phyloP scores from a whole-genome alignment of 2,888 invertebrate species.

The Oasisia sp. region DNA sequence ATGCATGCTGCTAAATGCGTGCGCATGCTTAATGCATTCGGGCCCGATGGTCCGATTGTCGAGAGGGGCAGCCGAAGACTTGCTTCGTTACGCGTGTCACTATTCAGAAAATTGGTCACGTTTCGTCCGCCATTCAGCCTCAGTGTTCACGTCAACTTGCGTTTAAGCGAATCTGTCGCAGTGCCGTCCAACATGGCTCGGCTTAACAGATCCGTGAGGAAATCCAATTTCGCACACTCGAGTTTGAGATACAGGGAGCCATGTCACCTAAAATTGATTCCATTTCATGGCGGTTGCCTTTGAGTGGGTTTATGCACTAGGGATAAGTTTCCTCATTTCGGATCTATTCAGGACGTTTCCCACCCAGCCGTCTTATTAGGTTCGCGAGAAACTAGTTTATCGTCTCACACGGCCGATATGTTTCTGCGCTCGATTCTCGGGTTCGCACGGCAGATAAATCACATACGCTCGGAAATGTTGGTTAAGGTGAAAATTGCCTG shows the following conservation, averaged over 20 bases:
- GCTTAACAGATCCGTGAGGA: background rate
- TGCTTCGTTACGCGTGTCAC: background rate
- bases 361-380: background rate
- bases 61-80: background rate
- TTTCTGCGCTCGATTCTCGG: background rate
- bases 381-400: background rate
- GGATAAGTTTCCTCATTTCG: background rate
- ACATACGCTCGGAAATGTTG: conserved; percentile 12
- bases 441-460: background rate
- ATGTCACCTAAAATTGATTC: background rate
- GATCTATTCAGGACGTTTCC: background rate
- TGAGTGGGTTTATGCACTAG: background rate
- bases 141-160: background rate
- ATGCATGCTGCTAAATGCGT: conserved; percentile 7
- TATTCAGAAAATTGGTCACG: background rate
- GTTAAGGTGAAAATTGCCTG: conserved; percentile 12
- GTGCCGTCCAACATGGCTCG: background rate
- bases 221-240: conserved; percentile 6
- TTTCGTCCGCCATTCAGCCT: background rate
- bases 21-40: background rate
- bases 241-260: background rate
- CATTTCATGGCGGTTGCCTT: conserved; percentile 17
- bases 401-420: background rate
- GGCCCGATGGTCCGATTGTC: background rate
- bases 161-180: background rate